These are phyloP conservation scores for Prosopocoilus inquinatus DNA, from an alignment of 2,888 invertebrate species.

Conservation along the genomic window DNA sequence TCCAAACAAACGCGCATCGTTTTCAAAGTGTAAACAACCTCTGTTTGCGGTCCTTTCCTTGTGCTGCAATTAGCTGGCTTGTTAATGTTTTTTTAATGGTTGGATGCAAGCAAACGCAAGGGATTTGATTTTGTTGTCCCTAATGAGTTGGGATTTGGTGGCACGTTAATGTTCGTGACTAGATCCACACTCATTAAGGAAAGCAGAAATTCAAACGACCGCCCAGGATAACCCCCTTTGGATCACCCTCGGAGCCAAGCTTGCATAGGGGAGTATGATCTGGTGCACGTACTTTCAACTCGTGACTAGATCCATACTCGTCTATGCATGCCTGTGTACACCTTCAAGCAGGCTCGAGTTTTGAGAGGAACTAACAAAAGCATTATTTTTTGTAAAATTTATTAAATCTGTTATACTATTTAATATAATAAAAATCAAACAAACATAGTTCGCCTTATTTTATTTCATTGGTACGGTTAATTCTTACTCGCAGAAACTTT, in stretches of 20 bases:
- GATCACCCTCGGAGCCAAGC: conserved; percentile 54
- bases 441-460: too few relatives aligned
- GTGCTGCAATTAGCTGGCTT: too few relatives aligned
- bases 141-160: conserved; percentile 75
- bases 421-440: too few relatives aligned
- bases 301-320: conserved; percentile 91
- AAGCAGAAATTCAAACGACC: conserved; percentile 10
- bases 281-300: conserved; percentile 63
- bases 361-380: too few relatives aligned
- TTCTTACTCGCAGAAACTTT: too few relatives aligned
- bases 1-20: conserved; percentile 28
- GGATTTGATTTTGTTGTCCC: conserved; percentile 39
- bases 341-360: background rate
- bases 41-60: conserved; percentile 12
- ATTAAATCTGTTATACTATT: too few relatives aligned
- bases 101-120: too few relatives aligned
- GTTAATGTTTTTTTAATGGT: too few relatives aligned
- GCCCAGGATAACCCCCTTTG: conserved; percentile 2
- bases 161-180: conserved; percentile 70
- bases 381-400: too few relatives aligned
- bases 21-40: conserved; percentile 44
- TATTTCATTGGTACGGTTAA: too few relatives aligned
- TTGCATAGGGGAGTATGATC: conserved; percentile 73
- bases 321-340: conserved; percentile 61
- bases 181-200: conserved; percentile 85